Evolutionary conservation across 2,113 vertebrate genomes (phyloP).

Genomic region (Nothocercus julius): DNA sequence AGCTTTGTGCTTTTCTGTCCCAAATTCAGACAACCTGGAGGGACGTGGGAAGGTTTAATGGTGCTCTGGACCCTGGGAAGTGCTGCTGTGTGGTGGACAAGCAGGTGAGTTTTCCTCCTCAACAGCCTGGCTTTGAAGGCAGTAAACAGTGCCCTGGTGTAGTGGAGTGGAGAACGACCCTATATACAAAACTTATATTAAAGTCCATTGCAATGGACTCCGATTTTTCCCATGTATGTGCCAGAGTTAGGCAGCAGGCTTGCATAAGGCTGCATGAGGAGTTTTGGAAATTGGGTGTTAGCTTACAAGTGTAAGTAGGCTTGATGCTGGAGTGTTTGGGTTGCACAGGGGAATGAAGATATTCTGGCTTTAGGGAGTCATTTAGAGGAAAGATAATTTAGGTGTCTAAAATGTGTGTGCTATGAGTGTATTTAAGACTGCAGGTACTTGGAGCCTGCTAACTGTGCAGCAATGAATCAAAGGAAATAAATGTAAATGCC

Average conservation of each 20-base stretch:
- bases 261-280: background rate
- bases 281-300: background rate
- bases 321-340: background rate
- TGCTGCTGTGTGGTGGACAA: background rate
- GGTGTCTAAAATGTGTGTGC: background rate
- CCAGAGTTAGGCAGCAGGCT: background rate
- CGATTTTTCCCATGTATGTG: background rate
- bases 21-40: background rate
- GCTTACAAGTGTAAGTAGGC: background rate
- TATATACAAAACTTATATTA: background rate
- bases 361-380: background rate
- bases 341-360: background rate
- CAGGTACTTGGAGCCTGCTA: background rate
- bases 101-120: background rate
- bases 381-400: background rate
- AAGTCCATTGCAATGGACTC: background rate
- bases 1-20: background rate
- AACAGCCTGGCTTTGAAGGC: background rate
- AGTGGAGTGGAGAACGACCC: background rate
- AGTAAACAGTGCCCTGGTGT: background rate
- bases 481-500: conserved; percentile 55
- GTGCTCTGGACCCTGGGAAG: background rate
- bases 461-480: conserved; percentile 36
- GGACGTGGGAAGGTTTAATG: background rate
- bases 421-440: background rate